These are phyloP conservation scores for Cnemophilus loriae DNA, from an alignment of 2,113 vertebrate species.

Conservation along the genomic window DNA sequence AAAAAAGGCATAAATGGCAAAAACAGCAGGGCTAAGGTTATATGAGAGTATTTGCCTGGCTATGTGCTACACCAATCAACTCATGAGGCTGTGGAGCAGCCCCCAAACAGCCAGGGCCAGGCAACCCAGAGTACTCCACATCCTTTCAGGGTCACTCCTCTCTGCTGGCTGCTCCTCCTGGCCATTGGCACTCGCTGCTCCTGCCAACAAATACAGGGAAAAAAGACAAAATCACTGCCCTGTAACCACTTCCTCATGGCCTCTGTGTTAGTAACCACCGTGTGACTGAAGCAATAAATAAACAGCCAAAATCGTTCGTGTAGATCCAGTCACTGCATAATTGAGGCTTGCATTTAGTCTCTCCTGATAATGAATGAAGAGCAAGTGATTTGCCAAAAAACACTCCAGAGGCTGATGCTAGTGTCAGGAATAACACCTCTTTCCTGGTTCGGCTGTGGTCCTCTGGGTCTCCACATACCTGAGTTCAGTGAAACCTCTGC, in stretches of 20 bases:
- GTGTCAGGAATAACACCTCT: neutral
- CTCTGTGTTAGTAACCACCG: neutral
- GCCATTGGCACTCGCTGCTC: accelerated
- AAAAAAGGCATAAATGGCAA: neutral
- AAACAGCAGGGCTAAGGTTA: neutral
- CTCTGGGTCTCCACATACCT: accelerated
- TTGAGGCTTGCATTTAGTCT: neutral
- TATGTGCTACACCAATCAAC: neutral
- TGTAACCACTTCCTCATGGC: neutral
- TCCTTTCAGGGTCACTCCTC: neutral
- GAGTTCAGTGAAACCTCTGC: neutral
- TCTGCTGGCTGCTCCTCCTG: neutral
- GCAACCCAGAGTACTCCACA: accelerated
- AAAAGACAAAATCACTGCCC: neutral
- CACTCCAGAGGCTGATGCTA: too few species aligned
- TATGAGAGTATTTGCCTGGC: neutral
- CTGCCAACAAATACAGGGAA: neutral
- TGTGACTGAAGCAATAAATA: neutral
- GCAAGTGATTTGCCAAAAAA: neutral
- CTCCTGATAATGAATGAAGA: neutral
- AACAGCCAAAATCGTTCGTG: neutral
- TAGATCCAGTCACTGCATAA: neutral
- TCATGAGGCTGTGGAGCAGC: neutral
- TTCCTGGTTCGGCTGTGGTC: neutral
- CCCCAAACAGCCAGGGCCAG: neutral